Conservation (phyloP, 2,113 vertebrate genomes). For the Rousettus leschenaultii region DNA sequence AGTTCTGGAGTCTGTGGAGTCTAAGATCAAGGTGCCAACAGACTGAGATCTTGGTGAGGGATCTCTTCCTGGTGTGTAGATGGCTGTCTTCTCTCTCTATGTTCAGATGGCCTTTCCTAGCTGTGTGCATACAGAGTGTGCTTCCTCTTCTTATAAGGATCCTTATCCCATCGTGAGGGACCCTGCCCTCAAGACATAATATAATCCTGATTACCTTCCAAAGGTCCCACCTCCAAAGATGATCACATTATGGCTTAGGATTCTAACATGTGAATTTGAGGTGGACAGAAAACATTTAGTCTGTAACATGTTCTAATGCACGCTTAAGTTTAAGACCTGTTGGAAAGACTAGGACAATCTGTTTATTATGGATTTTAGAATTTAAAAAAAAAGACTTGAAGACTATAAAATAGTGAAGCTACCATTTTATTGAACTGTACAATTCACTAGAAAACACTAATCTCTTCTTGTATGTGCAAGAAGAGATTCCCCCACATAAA, state of each 20-base stretch:
- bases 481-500: background rate
- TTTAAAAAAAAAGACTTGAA: background rate
- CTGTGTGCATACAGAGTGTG: background rate
- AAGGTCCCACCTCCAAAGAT: background rate
- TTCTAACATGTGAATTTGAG: background rate
- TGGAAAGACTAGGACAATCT: background rate
- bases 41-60: background rate
- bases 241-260: background rate
- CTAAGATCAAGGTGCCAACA: background rate
- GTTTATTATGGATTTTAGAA: background rate
- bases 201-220: background rate
- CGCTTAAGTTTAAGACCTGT: background rate
- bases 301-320: background rate
- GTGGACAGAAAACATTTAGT: background rate
- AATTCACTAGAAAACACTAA: background rate
- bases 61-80: background rate
- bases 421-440: background rate
- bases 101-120: background rate
- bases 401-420: constrained; percentile 13
- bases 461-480: background rate
- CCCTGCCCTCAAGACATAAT: background rate
- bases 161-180: background rate
- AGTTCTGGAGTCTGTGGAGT: background rate
- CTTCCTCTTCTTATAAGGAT: background rate
- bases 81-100: background rate